Percentiles rank a stretch among this genome's conserved stretches.
phyloP scores from a whole-genome alignment of 64 coral and sea anemone genomes.

The Dendrophyllia cribrosa region DNA sequence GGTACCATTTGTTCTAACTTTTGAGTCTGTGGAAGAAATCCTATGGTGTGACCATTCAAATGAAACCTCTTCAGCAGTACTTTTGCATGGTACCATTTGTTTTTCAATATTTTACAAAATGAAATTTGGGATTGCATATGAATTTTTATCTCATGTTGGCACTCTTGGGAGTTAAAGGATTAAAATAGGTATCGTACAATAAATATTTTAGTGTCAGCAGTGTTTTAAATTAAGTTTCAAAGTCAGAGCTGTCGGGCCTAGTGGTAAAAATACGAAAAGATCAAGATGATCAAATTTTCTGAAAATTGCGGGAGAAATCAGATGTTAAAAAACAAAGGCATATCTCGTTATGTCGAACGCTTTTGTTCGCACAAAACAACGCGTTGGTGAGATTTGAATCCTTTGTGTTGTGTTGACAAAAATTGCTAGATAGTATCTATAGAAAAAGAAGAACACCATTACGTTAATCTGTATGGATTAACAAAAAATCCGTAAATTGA shows the following conservation, averaged over 20 bases:
- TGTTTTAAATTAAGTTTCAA: neutral
- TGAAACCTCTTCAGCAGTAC: too few species aligned
- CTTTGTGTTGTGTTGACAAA: conserved; percentile 28
- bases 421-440: neutral
- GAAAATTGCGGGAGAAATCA: neutral
- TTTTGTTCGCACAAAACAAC: neutral
- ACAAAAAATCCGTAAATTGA: conserved; percentile 8
- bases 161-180: too few species aligned
- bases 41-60: too few species aligned
- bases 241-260: neutral
- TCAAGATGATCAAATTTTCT: neutral
- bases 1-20: too few species aligned
- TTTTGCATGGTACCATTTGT: too few species aligned
- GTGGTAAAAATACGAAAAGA: neutral
- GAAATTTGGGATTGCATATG: too few species aligned
- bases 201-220: too few species aligned
- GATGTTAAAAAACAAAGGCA: conserved; percentile 11
- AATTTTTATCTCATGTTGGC: too few species aligned
- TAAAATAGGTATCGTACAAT: too few species aligned
- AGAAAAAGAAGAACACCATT: neutral
- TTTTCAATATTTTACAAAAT: too few species aligned
- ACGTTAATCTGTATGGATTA: conserved; percentile 23
- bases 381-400: neutral
- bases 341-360: neutral
- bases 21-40: too few species aligned